Evolutionary conservation across 2,797 vertebrate species (phyloP).

Genomic region (Syngnathus rostellatus): DNA sequence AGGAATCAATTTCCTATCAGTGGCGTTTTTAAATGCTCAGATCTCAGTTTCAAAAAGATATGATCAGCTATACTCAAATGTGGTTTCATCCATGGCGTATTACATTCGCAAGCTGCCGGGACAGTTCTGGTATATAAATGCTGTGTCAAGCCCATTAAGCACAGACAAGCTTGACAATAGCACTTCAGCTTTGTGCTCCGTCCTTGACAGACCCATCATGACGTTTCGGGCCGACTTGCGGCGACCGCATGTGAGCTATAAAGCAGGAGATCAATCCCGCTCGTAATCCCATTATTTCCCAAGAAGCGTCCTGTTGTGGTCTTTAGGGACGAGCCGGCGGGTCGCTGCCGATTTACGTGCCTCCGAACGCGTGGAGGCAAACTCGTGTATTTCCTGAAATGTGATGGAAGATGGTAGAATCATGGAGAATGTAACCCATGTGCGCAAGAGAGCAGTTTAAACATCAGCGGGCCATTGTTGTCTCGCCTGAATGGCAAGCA

Average conservation of each 20-base stretch:
- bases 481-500: constrained; percentile 2
- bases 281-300: constrained; percentile 57
- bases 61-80: not conserved
- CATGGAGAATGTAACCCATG: not conserved
- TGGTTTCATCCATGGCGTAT: not conserved
- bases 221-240: constrained; percentile 14
- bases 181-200: constrained; percentile 27
- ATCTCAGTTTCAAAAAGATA: not conserved
- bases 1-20: no score
- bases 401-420: constrained; percentile 13
- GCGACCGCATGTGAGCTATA: constrained; percentile 42
- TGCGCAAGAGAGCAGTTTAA: constrained; percentile 6
- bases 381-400: constrained; percentile 26
- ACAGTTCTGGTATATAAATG: not conserved
- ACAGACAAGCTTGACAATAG: constrained; percentile 25
- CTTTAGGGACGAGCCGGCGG: not conserved
- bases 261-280: constrained; percentile 48
- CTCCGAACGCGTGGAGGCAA: constrained; percentile 21
- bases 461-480: constrained; percentile 7
- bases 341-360: constrained; percentile 9
- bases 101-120: not conserved
- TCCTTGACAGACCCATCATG: constrained; percentile 11
- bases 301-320: constrained; percentile 40
- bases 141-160: not conserved
- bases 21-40: not conserved